Percentiles rank a stretch among this genome's conserved stretches.
Evolutionary conservation across 2,888 invertebrate genomes (phyloP).

Genomic region (Drosophila seclusa): DNA sequence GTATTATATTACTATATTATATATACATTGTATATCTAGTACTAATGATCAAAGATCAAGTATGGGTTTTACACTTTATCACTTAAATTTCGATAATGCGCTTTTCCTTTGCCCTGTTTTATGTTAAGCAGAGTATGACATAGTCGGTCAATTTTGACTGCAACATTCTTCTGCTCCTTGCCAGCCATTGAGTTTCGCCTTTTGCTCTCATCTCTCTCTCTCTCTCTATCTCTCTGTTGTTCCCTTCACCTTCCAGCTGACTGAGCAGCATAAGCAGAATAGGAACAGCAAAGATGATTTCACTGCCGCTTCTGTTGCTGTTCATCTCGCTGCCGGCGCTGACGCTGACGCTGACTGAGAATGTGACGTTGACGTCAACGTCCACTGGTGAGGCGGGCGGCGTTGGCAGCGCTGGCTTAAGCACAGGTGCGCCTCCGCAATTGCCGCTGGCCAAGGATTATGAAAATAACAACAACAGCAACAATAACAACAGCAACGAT

Average conservation of each 20-base stretch:
- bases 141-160: background rate
- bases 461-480: slow-evolving; percentile 44
- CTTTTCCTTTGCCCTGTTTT: background rate
- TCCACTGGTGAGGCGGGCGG: slow-evolving; percentile 24
- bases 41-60: background rate
- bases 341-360: slow-evolving; percentile 48
- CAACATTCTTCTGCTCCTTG: slow-evolving; percentile 9
- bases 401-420: slow-evolving; percentile 32
- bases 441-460: slow-evolving; percentile 36
- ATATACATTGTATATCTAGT: background rate
- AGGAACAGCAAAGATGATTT: slow-evolving; percentile 44
- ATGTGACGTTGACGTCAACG: slow-evolving; percentile 53
- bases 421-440: slow-evolving; percentile 45
- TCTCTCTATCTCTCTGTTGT: background rate
- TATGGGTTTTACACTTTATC: background rate
- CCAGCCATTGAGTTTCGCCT: slow-evolving; percentile 36
- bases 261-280: slow-evolving; percentile 51
- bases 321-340: slow-evolving; percentile 41
- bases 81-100: background rate
- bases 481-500: slow-evolving; percentile 48
- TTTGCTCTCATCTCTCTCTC: background rate
- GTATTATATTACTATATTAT: background rate
- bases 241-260: slow-evolving; percentile 55
- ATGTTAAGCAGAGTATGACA: background rate
- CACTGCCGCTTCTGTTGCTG: slow-evolving; percentile 53